Percentiles rank a stretch among this genome's conserved stretches.
Conservation (phyloP, 2,797 vertebrate species). For the Alauda arvensis region DNA sequence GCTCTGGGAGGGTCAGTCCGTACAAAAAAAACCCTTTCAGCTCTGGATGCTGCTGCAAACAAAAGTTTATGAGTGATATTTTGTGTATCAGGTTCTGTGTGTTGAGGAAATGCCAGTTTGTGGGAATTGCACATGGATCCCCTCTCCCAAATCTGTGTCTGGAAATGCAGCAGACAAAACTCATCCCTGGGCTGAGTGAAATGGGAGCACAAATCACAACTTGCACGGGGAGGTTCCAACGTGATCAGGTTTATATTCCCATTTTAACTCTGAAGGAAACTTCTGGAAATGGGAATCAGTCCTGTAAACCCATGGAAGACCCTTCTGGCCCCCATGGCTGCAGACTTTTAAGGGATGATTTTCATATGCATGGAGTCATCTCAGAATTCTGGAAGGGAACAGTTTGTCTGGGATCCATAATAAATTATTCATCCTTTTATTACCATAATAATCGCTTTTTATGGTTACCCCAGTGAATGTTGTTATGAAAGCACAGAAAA, state of each 20-base stretch:
- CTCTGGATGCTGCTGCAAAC: background rate
- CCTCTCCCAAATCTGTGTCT: background rate
- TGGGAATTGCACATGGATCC: background rate
- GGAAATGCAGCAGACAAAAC: background rate
- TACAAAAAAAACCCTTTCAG: background rate
- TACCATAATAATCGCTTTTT: constrained; percentile 17
- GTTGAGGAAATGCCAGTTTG: background rate
- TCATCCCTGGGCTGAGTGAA: background rate
- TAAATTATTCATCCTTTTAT: constrained; percentile 42
- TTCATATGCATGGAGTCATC: constrained; percentile 29
- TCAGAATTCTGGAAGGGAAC: constrained; percentile 9
- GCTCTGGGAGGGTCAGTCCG: background rate
- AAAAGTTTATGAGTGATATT: background rate
- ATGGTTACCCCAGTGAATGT: constrained; percentile 22
- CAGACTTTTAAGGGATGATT: background rate
- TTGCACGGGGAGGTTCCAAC: background rate
- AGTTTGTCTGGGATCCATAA: background rate
- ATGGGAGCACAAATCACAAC: fast-evolving
- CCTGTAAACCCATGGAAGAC: background rate
- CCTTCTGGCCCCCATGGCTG: constrained; percentile 7
- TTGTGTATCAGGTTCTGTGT: fast-evolving
- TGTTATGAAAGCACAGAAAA: constrained; percentile 45
- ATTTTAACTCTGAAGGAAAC: background rate
- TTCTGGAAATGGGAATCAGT: background rate
- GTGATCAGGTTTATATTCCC: background rate